Base-by-base conservation (phyloP, 1,140 invertebrate genomes). In the Meloidogyne chitwoodi region DNA sequence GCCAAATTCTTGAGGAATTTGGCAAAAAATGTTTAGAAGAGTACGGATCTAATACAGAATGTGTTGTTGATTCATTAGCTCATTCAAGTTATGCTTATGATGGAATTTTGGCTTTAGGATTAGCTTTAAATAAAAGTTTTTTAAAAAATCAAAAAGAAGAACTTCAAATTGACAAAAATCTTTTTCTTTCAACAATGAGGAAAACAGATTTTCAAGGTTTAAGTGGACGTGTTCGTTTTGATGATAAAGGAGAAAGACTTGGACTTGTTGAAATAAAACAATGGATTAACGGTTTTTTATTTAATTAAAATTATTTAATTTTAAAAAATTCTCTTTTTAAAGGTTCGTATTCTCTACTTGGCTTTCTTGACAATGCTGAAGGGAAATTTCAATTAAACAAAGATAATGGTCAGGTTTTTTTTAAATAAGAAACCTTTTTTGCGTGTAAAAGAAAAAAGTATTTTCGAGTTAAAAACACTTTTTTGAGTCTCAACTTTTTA, bases 211-310 rank as follows among this genome's bases (percentile, higher is more conserved):
- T 86, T 66, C 78, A 86, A 65, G 85, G 85, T 14, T 61, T 86
- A 12, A 86, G 85, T 62, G 96, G 95, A 41, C 93, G 93, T 11
- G 94, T 99, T 0, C 90, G 93, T 27, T 98, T 99, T 89, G 93
- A 93, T 80, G 93, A 95, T 84, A 97, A 97, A 87, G 71, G 71
- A 2, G 95, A 97, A 87, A 90, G 96, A 26, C 93, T 96, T 85
- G 95, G 95, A 0, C 93, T 93, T 75, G 95, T 98, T 66, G 89
- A 95, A 56, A 89, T 98, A 56, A 94, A 94, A 85, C 95, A 98
- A 87, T 96, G 96, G 73, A 63, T n/a, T 19, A 83, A 85, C 34
- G 84, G 71, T 72, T 34, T 38, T 14, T 19, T 14, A 6, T 4
- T 44, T 16, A 4, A 16, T 19, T 44, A 44, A 34, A 44, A 11